Base-by-base conservation (phyloP, 2,888 invertebrate genomes). In the Drosophila picticornis region DNA sequence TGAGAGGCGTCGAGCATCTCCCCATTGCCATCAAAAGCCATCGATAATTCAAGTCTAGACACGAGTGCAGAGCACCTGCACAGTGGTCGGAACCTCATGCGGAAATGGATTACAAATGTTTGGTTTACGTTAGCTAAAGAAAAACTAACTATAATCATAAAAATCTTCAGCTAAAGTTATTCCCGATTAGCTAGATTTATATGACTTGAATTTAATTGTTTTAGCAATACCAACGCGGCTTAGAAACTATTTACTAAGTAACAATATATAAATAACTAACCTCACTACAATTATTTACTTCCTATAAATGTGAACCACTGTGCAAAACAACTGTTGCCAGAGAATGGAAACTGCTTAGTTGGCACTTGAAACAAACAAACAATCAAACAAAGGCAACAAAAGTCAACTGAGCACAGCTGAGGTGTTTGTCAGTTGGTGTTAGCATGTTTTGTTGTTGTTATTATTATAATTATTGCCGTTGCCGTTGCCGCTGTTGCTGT, bases 321-420 rank as follows among this genome's bases (percentile, higher is more conserved):
- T 77, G 67, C 64, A 50, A 22, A 36, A 19, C 22, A 22, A 25
- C 53, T 48, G n/a, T 19, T n/a, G 62, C 11, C n/a, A 43, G 31
- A 52, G 60, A 64, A 67, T 61, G 51, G 48, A 58, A 46, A 50
- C 67, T 29, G 81, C 46, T 72, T 31, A 64, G 77, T 65, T 72
- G 66, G 71, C 89, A 76, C 75, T 76, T 84, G 72, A 72, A 75
- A 88, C 72, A 81, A 77, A 50, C 57, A 61, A 65, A 71, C 53
- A 68, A 74, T 65, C 67, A 72, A 63, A 60, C 56, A 40, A 58
- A 57, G 65, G 11, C 67, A 58, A 58, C 57, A 66, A 69, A 74
- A 61, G 31, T 16, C 67, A 58, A 38, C 62, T 50, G 58, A 63
- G 27, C 56, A 53, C 46, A 51, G 48, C 40, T 32, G 59, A 77